A percentile compares a stretch with the other conserved stretches of the same genome.
Conservation (phyloP, 2,888 invertebrate species). For the Frankliniella intonsa region DNA sequence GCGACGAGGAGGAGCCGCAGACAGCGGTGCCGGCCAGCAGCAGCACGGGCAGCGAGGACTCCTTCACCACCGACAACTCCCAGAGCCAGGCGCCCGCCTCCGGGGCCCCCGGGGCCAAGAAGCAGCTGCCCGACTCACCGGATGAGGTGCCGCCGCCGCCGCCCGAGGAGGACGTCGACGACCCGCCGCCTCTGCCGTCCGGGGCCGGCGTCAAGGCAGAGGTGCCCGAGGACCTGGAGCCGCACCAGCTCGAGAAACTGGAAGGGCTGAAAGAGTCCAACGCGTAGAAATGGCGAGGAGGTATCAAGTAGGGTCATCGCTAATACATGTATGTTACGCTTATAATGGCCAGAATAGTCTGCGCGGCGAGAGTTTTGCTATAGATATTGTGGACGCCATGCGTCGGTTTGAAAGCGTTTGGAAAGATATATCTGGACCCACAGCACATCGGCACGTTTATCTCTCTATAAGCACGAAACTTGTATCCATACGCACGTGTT, state of each 20-base stretch:
- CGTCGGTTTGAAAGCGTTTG: no score
- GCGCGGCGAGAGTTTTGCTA: no score
- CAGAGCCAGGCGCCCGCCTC: slow-evolving; percentile 49
- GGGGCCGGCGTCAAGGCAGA: slow-evolving; percentile 35
- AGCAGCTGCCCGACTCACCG: slow-evolving; percentile 33
- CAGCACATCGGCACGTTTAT: no score
- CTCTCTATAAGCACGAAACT: no score
- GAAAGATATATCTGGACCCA: no score
- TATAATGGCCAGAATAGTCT: no score
- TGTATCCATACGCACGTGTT: no score
- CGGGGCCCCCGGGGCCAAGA: slow-evolving; percentile 40
- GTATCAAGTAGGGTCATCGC: no score
- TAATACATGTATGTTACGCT: no score
- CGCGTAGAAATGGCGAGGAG: slow-evolving; percentile 60
- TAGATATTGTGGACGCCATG: no score
- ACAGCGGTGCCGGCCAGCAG: slow-evolving; percentile 53
- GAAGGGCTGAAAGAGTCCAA: slow-evolving; percentile 88
- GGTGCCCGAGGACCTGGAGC: slow-evolving; percentile 81
- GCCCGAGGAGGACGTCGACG: slow-evolving; percentile 37
- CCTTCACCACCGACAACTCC: slow-evolving; percentile 59
- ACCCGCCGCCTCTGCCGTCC: slow-evolving; percentile 37
- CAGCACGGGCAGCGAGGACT: slow-evolving; percentile 63
- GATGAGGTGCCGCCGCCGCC: slow-evolving; percentile 36
- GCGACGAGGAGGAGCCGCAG: slow-evolving; percentile 37
- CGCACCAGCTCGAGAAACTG: slow-evolving; percentile 79